Evolutionary conservation across 2,113 vertebrate species (phyloP).

Genomic region (Calidris pygmaea): DNA sequence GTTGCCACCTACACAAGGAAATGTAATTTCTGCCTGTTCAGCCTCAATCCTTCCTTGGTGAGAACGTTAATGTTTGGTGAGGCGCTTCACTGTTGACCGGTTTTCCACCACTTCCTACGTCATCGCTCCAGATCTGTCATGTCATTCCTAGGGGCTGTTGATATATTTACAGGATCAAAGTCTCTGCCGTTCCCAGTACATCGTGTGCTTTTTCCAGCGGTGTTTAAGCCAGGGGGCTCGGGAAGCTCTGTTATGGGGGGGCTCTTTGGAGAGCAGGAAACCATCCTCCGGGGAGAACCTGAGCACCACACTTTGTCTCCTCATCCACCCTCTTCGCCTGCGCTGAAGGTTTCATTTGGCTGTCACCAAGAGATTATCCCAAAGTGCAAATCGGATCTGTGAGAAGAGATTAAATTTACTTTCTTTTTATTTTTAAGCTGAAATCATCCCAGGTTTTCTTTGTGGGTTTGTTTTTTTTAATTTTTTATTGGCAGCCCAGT

Average conservation of each 20-base stretch:
- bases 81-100: not conserved
- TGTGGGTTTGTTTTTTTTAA: not conserved
- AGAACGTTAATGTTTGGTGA: fast-evolving
- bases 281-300: not conserved
- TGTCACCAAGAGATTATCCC: not conserved
- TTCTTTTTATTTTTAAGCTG: not conserved
- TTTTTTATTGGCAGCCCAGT: not conserved
- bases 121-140: not conserved
- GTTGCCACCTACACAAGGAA: conserved; percentile 7
- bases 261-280: not conserved
- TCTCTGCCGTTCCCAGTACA: not conserved
- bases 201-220: fast-evolving
- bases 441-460: not conserved
- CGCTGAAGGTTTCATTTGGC: not conserved
- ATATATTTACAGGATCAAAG: not conserved
- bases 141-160: not conserved
- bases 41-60: not conserved
- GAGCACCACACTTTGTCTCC: fast-evolving
- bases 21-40: conserved; percentile 6
- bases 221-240: fast-evolving
- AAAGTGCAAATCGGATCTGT: not conserved
- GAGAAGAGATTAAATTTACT: not conserved
- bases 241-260: not conserved
- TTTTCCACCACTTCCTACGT: not conserved
- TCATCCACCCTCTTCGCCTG: not conserved